Evolutionary conservation across 1,140 invertebrate species (phyloP).

Genomic region (Carcinoscorpius rotundicauda): DNA sequence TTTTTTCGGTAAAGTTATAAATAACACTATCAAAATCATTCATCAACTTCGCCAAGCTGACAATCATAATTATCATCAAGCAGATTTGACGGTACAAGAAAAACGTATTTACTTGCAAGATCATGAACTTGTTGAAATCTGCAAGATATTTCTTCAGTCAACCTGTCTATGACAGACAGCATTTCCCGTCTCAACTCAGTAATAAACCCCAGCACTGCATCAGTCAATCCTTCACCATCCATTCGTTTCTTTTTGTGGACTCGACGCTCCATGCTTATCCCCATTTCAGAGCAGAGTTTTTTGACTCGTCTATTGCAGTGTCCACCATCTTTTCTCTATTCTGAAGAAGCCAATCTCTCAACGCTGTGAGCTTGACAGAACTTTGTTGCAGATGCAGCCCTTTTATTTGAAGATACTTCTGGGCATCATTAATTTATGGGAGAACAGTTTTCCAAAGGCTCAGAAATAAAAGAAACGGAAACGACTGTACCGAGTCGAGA

Average conservation of each 20-base stretch:
- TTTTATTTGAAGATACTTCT: conserved; percentile 3
- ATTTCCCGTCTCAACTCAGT: too few species aligned
- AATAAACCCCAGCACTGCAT: too few species aligned
- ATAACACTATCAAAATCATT: too few species aligned
- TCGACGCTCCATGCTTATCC: neutral
- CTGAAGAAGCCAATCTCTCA: neutral
- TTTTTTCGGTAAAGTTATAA: too few species aligned
- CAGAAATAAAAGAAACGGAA: neutral
- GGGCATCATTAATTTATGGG: neutral
- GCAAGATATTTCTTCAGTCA: too few species aligned
- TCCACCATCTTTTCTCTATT: neutral
- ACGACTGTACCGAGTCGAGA: neutral
- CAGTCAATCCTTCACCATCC: neutral
- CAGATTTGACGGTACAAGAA: too few species aligned
- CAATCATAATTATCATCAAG: too few species aligned
- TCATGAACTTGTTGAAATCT: too few species aligned
- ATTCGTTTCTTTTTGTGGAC: conserved; percentile 1
- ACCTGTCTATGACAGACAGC: too few species aligned
- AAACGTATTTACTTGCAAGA: too few species aligned
- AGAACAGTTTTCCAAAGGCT: conserved; percentile 5
- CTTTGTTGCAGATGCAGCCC: neutral
- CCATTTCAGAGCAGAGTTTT: neutral
- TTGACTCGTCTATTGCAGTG: neutral
- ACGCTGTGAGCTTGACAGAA: neutral
- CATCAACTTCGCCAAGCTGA: too few species aligned